A percentile compares a stretch with the other conserved stretches of the same genome.
Evolutionary conservation across 2,888 invertebrate genomes (phyloP).

Genomic region (Junonia oenone): DNA sequence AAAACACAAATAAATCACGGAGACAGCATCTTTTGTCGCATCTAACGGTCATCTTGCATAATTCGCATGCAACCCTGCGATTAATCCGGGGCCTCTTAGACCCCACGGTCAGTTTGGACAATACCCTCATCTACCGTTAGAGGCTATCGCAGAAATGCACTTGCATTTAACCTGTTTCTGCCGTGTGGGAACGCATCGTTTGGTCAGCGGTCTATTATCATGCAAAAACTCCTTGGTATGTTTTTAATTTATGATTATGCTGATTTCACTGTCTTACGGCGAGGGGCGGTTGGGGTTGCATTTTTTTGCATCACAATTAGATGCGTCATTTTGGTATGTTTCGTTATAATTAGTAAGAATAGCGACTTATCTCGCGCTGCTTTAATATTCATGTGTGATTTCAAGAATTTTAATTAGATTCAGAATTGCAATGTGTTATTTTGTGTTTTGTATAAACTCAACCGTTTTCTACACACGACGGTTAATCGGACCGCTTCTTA

Average conservation of each 20-base stretch:
- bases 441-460: neutral
- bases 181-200: slow-evolving; percentile 49
- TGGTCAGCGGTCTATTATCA: slow-evolving; percentile 46
- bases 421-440: neutral
- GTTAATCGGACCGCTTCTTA: neutral
- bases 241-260: slow-evolving; percentile 66
- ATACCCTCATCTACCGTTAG: slow-evolving; percentile 49
- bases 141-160: slow-evolving; percentile 47
- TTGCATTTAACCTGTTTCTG: slow-evolving; percentile 54
- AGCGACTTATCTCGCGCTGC: neutral
- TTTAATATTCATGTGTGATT: slow-evolving; percentile 15
- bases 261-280: slow-evolving; percentile 42
- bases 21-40: slow-evolving; percentile 35
- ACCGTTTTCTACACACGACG: neutral
- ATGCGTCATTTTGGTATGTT: slow-evolving; percentile 25
- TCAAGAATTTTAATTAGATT: slow-evolving; percentile 1
- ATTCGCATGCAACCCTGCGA: slow-evolving; percentile 56
- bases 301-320: slow-evolving; percentile 40
- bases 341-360: slow-evolving; percentile 19
- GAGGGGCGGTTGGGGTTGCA: slow-evolving; percentile 41
- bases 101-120: slow-evolving; percentile 46
- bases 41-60: slow-evolving; percentile 49
- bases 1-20: slow-evolving; percentile 32
- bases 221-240: slow-evolving; percentile 46
- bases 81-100: slow-evolving; percentile 37